phyloP scores from a whole-genome alignment of 2,888 invertebrate species.

The Lepidocyrtoides sp. region DNA sequence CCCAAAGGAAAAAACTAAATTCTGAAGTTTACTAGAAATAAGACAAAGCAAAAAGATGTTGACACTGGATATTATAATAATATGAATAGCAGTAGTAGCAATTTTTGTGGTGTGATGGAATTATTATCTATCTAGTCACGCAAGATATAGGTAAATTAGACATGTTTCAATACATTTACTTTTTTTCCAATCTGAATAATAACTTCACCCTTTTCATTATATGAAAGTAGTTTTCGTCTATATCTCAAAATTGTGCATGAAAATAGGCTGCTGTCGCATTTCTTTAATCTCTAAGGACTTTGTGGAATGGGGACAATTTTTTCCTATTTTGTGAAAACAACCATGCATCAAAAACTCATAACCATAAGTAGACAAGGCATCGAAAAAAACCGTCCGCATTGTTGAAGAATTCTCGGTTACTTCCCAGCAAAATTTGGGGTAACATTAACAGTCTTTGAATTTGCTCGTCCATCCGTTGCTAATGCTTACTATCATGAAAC shows the following conservation, averaged over 20 bases:
- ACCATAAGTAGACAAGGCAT: neutral
- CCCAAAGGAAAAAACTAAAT: conserved; percentile 4
- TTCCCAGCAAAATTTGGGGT: neutral
- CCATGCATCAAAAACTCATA: conserved; percentile 18
- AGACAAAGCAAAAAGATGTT: neutral
- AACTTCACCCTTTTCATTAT: neutral
- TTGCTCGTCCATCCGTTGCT: neutral
- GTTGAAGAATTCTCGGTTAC: neutral
- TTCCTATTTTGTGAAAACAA: neutral
- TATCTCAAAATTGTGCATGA: neutral
- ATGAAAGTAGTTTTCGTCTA: neutral
- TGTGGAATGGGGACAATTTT: conserved; percentile 41
- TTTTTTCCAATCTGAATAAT: conserved; percentile 24
- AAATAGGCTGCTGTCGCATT: neutral
- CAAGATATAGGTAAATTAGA: conserved; percentile 34
- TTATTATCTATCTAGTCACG: conserved; percentile 48
- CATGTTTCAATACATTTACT: conserved; percentile 13
- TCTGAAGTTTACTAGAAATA: too few relatives aligned
- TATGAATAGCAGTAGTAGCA: neutral
- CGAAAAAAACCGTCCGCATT: neutral
- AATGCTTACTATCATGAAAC: neutral
- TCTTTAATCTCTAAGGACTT: conserved; percentile 11
- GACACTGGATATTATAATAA: neutral
- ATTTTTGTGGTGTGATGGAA: conserved; percentile 42
- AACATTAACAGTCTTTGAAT: conserved; percentile 11